Evolutionary conservation across 2,888 invertebrate genomes (phyloP), one percentile per base, ranked within the genome.

Genomic region (Kuschelorhynchus macadamiae): DNA sequence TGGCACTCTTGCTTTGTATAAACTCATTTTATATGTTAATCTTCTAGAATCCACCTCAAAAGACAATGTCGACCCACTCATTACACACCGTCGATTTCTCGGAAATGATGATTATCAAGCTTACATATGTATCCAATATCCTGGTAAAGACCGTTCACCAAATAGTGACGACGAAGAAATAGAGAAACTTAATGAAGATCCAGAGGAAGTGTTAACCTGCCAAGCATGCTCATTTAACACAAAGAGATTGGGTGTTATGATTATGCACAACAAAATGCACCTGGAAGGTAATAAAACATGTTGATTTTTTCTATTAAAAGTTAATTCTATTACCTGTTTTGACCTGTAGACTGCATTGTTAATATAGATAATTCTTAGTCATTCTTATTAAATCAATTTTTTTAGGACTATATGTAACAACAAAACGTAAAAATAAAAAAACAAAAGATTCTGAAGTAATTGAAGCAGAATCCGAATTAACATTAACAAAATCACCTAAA

Each of bases 231-330:
- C 67, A 8, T 93, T 92, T 77, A 86, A 87, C 18, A 89, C 92
- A 25, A 85, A 86, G 12, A 87, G 93, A 21, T 84, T 93, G 18
- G 92, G 92, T 80, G 91, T 92, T 42, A 87, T 93, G 78, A 88
- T 92, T 70, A 83, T 90, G 71, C 93, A 94, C 79, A 89, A 88
- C 67, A 91, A 91, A 84, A 88, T 88, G 73, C 93, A 93, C 77
- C 87, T 88, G 75, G 84, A 86, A 59, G 86, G 87, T 50, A 77
- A 79, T n/a, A n/a, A n/a, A n/a, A n/a, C n/a, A n/a, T n/a, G 30
- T 4, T 30, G 30, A 52, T 53, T 20, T 21, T 9, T 25, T 14
- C 3, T 2, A 9, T 30, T 4, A 30, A 30, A 30, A 4, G 30
- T 9, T n/a, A n/a, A n/a, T n/a, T n/a, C n/a, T n/a, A n/a, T n/a